phyloP scores from a whole-genome alignment of 1,140 invertebrate genomes.

The Paraescarpia echinospica region DNA sequence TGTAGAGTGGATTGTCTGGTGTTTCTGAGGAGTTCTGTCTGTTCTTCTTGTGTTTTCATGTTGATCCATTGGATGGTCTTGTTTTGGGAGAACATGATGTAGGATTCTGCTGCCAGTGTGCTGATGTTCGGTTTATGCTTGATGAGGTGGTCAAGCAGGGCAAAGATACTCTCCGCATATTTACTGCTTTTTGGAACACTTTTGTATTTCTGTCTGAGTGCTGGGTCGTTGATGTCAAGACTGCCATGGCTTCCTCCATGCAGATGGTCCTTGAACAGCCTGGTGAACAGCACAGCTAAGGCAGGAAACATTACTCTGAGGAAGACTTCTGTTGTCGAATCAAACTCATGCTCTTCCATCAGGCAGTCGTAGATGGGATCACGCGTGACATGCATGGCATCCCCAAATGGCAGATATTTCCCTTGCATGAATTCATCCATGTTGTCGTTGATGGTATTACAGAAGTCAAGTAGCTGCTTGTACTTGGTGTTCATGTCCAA shows the following conservation, averaged over 20 bases:
- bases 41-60: background rate
- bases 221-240: background rate
- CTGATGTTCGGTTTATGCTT: background rate
- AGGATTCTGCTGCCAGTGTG: slow-evolving; percentile 1
- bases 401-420: background rate
- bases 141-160: background rate
- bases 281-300: background rate
- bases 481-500: slow-evolving; percentile 7
- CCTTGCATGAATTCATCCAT: background rate
- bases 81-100: slow-evolving; percentile 13
- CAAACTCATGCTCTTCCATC: background rate
- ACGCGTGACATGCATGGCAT: background rate
- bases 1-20: background rate
- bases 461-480: slow-evolving; percentile 11
- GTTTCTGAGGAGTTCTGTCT: background rate
- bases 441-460: background rate
- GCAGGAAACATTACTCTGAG: slow-evolving; percentile 1
- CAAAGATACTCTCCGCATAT: slow-evolving; percentile 1
- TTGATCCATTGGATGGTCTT: background rate
- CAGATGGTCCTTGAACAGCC: slow-evolving; percentile 10
- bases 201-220: background rate
- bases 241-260: background rate
- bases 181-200: slow-evolving; percentile 4
- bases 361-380: background rate
- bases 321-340: background rate